Evolutionary conservation across 2,113 vertebrate genomes (phyloP), one percentile per base, ranked within the genome.

Genomic region (Microcebus murinus): DNA sequence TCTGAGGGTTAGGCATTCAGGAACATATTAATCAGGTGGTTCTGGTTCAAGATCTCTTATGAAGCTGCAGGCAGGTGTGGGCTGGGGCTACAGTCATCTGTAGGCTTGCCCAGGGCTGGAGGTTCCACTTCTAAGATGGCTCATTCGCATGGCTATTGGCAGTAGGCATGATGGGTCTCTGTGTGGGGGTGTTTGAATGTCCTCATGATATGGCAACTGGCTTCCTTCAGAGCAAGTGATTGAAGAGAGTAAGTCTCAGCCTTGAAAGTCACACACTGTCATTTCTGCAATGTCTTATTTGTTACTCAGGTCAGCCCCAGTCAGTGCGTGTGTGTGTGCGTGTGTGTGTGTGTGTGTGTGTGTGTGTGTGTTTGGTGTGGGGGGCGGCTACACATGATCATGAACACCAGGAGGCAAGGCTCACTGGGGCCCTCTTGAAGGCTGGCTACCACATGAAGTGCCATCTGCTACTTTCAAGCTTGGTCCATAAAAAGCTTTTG

Each of bases 1-100:
- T 61, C 82, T 89, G 67, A 86, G 85, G n/a, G 82, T 82, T 76
- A 96, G 39, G 76, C 50, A 88, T 83, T 95, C 73, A 81, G 18
- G 73, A 93, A 36, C 36, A 67, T 86, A 87, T 57, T 79, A 79
- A 87, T 88, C 92, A 90, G 34, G 91, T 68, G 39, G 21, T 73
- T 52, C 63, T 80, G 68, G n/a, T 42, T 90, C n/a, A 87, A 15
- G 42, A 68, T 80, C 25, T 90, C 71, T 70, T 77, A 52, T 36
- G 70, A 94, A 80, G 25, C 27, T 71, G 15, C 34, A 82, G 70
- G 55, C 21, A 83, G 55, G 34, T 92, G 20, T 88, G 25, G 39
- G 27, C 34, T 68, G 45, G 50, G 34, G 17, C 11, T 81, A 45
- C 25, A 70, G 61, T 42, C 73, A 76, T 48, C 23, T 82, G n/a